Base-by-base conservation (phyloP, 2,113 vertebrate species). In the Nothoprocta perdicaria region DNA sequence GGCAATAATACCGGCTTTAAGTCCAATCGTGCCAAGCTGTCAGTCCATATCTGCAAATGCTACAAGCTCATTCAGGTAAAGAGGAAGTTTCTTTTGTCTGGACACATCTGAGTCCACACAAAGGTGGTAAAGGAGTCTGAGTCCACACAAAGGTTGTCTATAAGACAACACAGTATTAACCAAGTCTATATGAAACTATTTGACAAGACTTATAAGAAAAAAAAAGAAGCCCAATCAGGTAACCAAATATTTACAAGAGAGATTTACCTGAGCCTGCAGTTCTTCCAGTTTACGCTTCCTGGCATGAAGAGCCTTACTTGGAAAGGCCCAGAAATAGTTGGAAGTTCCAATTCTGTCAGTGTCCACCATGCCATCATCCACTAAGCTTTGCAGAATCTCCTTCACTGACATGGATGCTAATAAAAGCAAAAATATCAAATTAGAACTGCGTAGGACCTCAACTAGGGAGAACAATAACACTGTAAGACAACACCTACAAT, bases 241-340 rank as follows among this genome's bases (percentile, higher is more conserved):
- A 75, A 94, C 63, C 24, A 82, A 68, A 40, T 60, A 65, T 45
- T 85, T 67, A 38, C 35, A 84, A 74, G 57, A 60, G 0, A 68
- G 14, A 71, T 83, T 98, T 98, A 99, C 99, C 98, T 99, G 98
- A 92, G 97, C 98, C 61, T 99, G 96, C 88, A 99, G 79, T 63
- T 98, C 97, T 77, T 98, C 98, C 95, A 99, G 89, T 95, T 98
- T 99, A 69, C 93, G 96, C 76, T 98, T 98, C 69, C 98, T 98
- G 71, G 97, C 81, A 22, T 99, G 97, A 84, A 99, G 96, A 86
- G 98, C 98, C 97, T 99, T 99, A 95, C 99, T 99, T 84, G 99
- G 99, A 93, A 99, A 99, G 84, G 99, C 98, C 99, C 99, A 99
- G 91, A 98, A 99, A 93, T 99, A 99, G 98, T 99, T 99, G 27